These are phyloP conservation scores for Oxyura jamaicensis DNA, from an alignment of 2,113 vertebrate species.

Conservation along the genomic window DNA sequence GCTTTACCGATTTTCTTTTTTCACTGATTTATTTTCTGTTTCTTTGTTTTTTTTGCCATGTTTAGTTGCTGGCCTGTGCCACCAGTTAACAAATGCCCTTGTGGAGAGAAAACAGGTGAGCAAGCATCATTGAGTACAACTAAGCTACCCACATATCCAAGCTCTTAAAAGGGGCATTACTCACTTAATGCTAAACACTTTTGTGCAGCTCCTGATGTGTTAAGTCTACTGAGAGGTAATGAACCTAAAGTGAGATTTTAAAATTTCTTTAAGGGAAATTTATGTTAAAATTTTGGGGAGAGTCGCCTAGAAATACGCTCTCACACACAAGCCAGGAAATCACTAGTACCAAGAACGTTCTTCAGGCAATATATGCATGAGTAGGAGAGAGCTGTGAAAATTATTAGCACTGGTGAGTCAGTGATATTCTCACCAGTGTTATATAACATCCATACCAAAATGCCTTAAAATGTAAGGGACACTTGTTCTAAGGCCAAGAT, in stretches of 20 bases:
- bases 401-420: background rate
- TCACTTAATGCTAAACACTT: background rate
- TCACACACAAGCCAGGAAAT: background rate
- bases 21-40: background rate
- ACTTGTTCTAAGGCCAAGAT: background rate
- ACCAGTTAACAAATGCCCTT: conserved; percentile 98
- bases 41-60: conserved; percentile 24
- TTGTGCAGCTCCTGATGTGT: background rate
- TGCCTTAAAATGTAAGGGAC: background rate
- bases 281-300: accelerated
- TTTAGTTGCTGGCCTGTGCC: conserved; percentile 97
- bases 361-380: background rate
- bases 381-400: background rate
- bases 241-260: background rate
- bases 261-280: background rate
- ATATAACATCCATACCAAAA: background rate
- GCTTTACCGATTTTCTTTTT: background rate
- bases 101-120: conserved; percentile 98
- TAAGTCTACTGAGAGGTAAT: background rate
- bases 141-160: background rate
- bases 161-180: background rate
- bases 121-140: background rate
- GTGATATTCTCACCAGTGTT: background rate
- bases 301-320: background rate
- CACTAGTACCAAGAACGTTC: background rate